A percentile compares a stretch with the other conserved stretches of the same genome.
Evolutionary conservation across 2,113 vertebrate genomes (phyloP).

Genomic region (Apistogramma diplotaenia): DNA sequence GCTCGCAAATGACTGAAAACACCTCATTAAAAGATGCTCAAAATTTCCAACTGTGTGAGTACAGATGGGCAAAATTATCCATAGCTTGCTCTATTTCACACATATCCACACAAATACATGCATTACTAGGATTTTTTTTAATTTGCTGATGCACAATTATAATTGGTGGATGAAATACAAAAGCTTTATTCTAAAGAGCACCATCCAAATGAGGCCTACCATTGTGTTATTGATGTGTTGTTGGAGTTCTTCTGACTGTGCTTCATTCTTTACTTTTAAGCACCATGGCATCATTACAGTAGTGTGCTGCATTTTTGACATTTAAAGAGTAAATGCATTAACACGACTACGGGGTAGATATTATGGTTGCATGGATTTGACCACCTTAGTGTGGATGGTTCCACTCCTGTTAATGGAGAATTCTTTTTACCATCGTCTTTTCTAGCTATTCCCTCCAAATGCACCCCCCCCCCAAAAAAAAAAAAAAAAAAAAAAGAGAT

Average conservation of each 20-base stretch:
- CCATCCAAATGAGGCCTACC: background rate
- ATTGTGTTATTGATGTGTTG: background rate
- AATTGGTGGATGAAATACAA: background rate
- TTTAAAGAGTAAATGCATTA: background rate
- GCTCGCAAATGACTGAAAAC: constrained; percentile 36
- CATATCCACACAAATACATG: background rate
- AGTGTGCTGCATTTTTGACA: background rate
- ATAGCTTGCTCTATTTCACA: background rate
- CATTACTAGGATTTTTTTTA: background rate
- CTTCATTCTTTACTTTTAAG: background rate
- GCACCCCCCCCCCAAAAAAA: no score
- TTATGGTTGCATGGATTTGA: background rate
- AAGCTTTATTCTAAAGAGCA: no score
- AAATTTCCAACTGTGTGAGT: constrained; percentile 23
- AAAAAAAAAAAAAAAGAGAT: background rate
- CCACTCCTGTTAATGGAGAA: background rate
- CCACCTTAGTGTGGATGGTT: background rate
- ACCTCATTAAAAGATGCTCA: constrained; percentile 40
- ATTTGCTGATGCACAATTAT: background rate
- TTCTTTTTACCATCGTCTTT: background rate
- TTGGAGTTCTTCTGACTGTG: background rate
- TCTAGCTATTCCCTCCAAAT: background rate
- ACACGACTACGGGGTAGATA: background rate
- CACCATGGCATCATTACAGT: background rate
- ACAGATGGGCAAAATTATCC: constrained; percentile 31